Evolutionary conservation across 2,888 invertebrate species (phyloP), one percentile per base, ranked within the genome.

Genomic region (Metalampra italica): DNA sequence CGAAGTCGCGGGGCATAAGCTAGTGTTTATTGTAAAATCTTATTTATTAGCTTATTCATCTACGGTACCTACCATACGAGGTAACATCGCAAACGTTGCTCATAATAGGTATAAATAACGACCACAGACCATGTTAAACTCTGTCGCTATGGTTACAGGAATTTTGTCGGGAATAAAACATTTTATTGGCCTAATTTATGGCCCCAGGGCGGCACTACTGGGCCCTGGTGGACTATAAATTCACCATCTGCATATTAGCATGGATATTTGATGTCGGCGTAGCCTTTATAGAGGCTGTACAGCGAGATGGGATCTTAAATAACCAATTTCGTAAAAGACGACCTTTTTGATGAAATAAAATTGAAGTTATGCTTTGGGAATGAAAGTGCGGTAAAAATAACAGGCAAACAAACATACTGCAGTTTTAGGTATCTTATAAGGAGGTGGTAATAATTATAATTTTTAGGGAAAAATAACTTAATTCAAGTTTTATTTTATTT

Each of bases 141-240:
- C 30, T 15, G 14, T 39, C 39, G 46, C 36, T n/a, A 11, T 44
- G 47, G 22, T 22, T 22, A 47, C 42, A 52, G 48, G 36, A 52
- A 60, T 60, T 60, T 64, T 62, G 65, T 68, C 56, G 56, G 54
- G 54, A 64, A 69, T 69, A 65, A 66, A 71, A 67, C 61, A 65
- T 67, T 69, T 71, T 64, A 71, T 63, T 68, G 64, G 54, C 50
- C 32, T 54, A 61, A 59, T 59, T 59, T 65, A 56, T 57, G 57
- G 52, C 51, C 51, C 50, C 51, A 45, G 49, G 49, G 56, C 55
- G 55, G 56, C 49, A 50, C 49, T 56, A 50, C 46, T 50, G 65
- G 60, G 55, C 51, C 56, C 47, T 54, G 47, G 15, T 29, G 46
- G 45, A 43, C 55, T 47, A 57, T 63, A 62, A 63, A 63, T 60